Percentiles rank a stretch among this genome's conserved stretches.
phyloP scores from a whole-genome alignment of 1,140 invertebrate genomes.

The Drepana arcuata region DNA sequence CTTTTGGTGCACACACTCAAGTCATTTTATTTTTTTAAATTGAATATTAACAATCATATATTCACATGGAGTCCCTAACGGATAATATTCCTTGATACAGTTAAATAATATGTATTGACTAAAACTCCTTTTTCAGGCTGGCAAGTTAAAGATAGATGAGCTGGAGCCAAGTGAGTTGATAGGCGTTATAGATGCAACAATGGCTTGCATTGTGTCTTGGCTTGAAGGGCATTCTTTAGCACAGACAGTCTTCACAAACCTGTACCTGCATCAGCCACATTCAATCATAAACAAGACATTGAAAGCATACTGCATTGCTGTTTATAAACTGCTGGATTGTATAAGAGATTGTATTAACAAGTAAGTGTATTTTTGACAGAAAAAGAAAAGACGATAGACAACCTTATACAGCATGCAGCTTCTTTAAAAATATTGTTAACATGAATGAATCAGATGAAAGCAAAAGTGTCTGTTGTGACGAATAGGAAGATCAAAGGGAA shows the following conservation, averaged over 20 bases:
- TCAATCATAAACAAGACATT: slow-evolving; percentile 88
- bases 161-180: slow-evolving; percentile 81
- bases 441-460: no score
- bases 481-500: no score
- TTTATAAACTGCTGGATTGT: slow-evolving; percentile 92
- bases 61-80: no score
- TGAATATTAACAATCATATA: no score
- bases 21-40: no score
- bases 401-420: no score
- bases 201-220: slow-evolving; percentile 95
- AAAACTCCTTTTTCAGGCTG: slow-evolving; percentile 71
- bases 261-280: slow-evolving; percentile 94
- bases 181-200: slow-evolving; percentile 94
- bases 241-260: slow-evolving; percentile 97
- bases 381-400: no score
- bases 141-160: slow-evolving; percentile 85
- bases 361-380: slow-evolving; percentile 57
- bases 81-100: neutral
- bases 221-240: slow-evolving; percentile 95
- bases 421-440: no score
- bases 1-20: no score
- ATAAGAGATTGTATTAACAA: slow-evolving; percentile 92
- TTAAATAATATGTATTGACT: neutral
- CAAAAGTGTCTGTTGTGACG: no score
- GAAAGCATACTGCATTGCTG: slow-evolving; percentile 88